Evolutionary conservation across 2,797 vertebrate genomes (phyloP).

Genomic region (Hybognathus amarus): DNA sequence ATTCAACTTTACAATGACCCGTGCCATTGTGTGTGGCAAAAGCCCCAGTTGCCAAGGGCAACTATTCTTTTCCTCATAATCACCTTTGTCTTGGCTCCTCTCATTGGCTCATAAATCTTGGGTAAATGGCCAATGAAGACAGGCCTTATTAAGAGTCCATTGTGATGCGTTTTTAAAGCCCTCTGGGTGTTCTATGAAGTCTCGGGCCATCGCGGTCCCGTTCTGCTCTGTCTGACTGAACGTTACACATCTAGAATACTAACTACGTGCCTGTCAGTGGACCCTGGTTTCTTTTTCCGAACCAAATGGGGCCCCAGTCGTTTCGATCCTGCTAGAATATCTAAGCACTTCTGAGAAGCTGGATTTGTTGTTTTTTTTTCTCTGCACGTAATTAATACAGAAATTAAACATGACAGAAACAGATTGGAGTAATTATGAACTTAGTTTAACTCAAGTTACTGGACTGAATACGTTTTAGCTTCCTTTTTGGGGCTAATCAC

Average conservation of each 20-base stretch:
- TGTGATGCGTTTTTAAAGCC: slow-evolving; percentile 54
- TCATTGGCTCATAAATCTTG: slow-evolving; percentile 57
- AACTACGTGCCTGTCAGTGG: slow-evolving; percentile 44
- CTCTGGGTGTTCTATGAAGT: slow-evolving; percentile 41
- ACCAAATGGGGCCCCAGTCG: slow-evolving; percentile 33
- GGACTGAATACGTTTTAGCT: slow-evolving; percentile 8
- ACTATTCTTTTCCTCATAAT: slow-evolving; percentile 47
- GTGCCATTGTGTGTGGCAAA: slow-evolving; percentile 40
- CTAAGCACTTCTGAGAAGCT: slow-evolving; percentile 8
- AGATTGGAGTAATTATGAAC: slow-evolving; percentile 42
- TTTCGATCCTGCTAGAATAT: slow-evolving; percentile 22
- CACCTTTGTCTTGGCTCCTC: slow-evolving; percentile 54
- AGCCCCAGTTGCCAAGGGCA: slow-evolving; percentile 48
- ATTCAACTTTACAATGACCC: slow-evolving; percentile 24
- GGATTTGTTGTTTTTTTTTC: slow-evolving; percentile 11
- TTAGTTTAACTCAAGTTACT: slow-evolving; percentile 14
- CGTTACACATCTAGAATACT: slow-evolving; percentile 45
- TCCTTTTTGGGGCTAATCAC: slow-evolving; percentile 20
- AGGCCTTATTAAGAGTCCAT: slow-evolving; percentile 48
- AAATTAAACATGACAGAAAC: slow-evolving; percentile 48
- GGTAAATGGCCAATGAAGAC: slow-evolving; percentile 51
- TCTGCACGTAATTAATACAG: slow-evolving; percentile 30
- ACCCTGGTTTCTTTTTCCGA: slow-evolving; percentile 33
- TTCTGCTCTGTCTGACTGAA: slow-evolving; percentile 46
- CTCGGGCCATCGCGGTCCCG: slow-evolving; percentile 17